phyloP scores from a whole-genome alignment of 2,113 vertebrate genomes.

The Pardalotus punctatus region DNA sequence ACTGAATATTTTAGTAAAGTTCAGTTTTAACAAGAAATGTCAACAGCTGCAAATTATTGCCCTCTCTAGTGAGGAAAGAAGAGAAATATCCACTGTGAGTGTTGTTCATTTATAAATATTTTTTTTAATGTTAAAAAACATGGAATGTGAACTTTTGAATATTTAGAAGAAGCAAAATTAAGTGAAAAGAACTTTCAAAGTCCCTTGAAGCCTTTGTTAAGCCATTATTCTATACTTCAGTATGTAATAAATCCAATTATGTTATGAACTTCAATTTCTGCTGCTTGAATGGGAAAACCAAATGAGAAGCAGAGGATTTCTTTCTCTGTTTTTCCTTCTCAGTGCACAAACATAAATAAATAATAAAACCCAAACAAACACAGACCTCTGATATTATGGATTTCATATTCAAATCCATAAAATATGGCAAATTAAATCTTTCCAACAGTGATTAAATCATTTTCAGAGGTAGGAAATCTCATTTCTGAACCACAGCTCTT shows the following conservation, averaged over 20 bases:
- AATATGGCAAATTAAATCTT: not conserved
- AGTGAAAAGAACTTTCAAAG: not conserved
- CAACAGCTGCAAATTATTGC: not conserved
- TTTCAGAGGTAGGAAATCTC: not conserved
- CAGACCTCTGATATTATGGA: not conserved
- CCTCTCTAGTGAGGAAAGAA: not conserved
- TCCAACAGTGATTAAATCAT: not conserved
- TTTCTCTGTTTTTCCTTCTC: not conserved
- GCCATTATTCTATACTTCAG: not conserved
- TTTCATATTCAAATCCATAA: conserved; percentile 8
- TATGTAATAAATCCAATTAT: not conserved
- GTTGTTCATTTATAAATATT: not conserved
- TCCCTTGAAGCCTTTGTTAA: not conserved
- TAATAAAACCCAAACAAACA: not conserved
- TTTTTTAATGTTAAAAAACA: not conserved
- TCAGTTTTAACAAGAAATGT: not conserved
- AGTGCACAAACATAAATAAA: not conserved
- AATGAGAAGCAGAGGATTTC: not conserved
- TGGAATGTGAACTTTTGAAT: not conserved
- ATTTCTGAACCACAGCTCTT: not conserved
- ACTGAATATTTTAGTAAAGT: not conserved
- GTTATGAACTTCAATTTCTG: not conserved
- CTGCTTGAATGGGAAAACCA: not conserved
- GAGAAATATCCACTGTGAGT: not conserved
- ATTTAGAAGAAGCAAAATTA: not conserved